phyloP scores from a whole-genome alignment of 2,797 vertebrate species.

The Poecilia picta region DNA sequence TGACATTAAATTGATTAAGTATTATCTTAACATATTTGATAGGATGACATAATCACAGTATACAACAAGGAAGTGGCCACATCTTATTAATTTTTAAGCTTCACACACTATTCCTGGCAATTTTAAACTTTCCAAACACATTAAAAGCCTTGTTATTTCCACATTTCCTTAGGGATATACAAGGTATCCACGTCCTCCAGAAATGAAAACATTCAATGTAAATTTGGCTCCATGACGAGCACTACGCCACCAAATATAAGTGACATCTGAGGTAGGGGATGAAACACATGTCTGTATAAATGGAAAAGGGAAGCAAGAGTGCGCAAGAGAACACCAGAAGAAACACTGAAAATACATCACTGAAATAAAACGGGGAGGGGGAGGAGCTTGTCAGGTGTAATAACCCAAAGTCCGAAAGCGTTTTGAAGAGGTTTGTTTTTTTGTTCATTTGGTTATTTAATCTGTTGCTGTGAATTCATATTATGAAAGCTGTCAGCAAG shows the following conservation, averaged over 20 bases:
- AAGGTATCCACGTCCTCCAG: neutral
- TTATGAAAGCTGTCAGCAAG: constrained; percentile 57
- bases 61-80: neutral
- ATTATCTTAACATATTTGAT: neutral
- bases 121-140: neutral
- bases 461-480: constrained; percentile 41
- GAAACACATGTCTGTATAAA: constrained; percentile 27
- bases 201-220: constrained; percentile 34
- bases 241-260: constrained; percentile 10
- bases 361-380: constrained; percentile 10
- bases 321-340: constrained; percentile 40
- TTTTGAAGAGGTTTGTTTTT: constrained; percentile 8
- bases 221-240: constrained; percentile 22
- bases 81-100: neutral
- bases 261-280: constrained; percentile 13
- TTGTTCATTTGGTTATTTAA: constrained; percentile 50
- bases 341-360: constrained; percentile 40
- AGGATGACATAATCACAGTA: neutral
- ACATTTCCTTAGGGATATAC: neutral
- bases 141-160: no score
- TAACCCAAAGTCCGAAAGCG: constrained; percentile 18
- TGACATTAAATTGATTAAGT: neutral
- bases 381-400: constrained; percentile 25
- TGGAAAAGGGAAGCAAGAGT: constrained; percentile 34
- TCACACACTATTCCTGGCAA: no score